A percentile compares a stretch with the other conserved stretches of the same genome.
These are phyloP conservation scores for Lepus americanus DNA, from an alignment of 2,113 vertebrate genomes.

Conservation along the genomic window DNA sequence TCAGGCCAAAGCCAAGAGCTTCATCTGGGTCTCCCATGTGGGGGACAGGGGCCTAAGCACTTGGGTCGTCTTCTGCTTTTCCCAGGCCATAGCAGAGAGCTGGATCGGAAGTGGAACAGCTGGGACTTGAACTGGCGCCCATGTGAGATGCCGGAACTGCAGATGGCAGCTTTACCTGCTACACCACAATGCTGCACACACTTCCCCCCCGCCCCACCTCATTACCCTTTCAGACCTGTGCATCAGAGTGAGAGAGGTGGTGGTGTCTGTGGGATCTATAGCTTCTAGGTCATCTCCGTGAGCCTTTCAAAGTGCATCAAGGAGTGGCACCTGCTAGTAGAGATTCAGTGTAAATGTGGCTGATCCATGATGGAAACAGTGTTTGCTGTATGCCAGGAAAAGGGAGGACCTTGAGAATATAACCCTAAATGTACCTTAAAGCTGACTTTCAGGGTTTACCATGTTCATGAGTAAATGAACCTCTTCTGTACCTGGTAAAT, in stretches of 20 bases:
- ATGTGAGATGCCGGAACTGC: too few species aligned
- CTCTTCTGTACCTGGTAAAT: background rate
- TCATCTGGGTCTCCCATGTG: too few species aligned
- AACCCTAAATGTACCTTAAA: background rate
- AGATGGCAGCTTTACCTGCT: too few species aligned
- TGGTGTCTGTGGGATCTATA: rapidly evolving
- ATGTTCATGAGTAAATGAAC: background rate
- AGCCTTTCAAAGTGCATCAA: background rate
- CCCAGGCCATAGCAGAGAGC: too few species aligned
- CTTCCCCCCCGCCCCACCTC: too few species aligned
- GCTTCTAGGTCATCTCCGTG: background rate
- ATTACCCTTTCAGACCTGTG: rapidly evolving
- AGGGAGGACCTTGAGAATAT: background rate
- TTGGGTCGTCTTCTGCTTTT: too few species aligned
- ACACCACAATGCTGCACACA: too few species aligned
- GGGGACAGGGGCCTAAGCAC: too few species aligned
- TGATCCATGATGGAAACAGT: background rate
- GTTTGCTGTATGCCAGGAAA: background rate
- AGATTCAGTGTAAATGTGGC: background rate
- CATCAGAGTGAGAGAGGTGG: rapidly evolving
- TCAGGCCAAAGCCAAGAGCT: too few species aligned
- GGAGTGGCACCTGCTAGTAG: too few species aligned
- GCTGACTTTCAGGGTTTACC: background rate
- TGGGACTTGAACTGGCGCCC: too few species aligned
- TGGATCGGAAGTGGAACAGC: too few species aligned